phyloP scores from a whole-genome alignment of 2,888 invertebrate species.

The Rhimphoctona megacephalus region DNA sequence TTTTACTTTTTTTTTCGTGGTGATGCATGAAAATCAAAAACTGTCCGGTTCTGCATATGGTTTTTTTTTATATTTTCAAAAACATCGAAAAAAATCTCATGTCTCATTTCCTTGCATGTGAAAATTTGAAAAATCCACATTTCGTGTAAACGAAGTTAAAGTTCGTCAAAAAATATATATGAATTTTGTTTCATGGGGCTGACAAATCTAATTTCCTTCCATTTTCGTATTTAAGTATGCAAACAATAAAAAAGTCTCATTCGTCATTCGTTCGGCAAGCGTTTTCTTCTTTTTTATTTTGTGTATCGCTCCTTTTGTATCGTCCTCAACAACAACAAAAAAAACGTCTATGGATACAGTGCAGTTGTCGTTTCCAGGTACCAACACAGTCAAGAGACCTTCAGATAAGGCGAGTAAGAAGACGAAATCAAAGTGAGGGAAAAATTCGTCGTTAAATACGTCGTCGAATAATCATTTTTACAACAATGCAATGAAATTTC shows the following conservation, averaged over 20 bases:
- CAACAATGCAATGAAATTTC: slow-evolving; percentile 50
- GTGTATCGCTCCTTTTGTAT: neutral
- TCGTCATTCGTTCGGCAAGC: neutral
- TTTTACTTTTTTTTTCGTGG: neutral
- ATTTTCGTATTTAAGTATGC: neutral
- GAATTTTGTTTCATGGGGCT: neutral
- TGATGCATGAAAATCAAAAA: neutral
- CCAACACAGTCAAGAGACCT: slow-evolving; percentile 70
- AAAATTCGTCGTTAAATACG: slow-evolving; percentile 33
- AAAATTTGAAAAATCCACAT: neutral
- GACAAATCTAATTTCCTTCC: neutral
- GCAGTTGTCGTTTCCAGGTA: slow-evolving; percentile 75
- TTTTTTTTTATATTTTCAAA: too few species aligned
- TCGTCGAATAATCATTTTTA: slow-evolving; percentile 39
- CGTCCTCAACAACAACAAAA: neutral
- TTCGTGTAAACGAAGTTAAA: neutral
- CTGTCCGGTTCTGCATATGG: too few species aligned
- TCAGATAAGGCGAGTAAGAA: slow-evolving; percentile 75
- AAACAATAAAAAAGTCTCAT: neutral
- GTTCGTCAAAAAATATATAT: neutral
- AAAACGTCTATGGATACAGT: slow-evolving; percentile 54
- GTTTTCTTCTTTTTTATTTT: neutral
- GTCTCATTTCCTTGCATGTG: slow-evolving; percentile 3
- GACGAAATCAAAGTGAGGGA: slow-evolving; percentile 76
- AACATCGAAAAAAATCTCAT: neutral